Percentiles rank a stretch among this genome's conserved stretches.
Evolutionary conservation across 35 echinoderm and acorn worm genomes (phyloP).

Genomic region (Anneissia japonica): DNA sequence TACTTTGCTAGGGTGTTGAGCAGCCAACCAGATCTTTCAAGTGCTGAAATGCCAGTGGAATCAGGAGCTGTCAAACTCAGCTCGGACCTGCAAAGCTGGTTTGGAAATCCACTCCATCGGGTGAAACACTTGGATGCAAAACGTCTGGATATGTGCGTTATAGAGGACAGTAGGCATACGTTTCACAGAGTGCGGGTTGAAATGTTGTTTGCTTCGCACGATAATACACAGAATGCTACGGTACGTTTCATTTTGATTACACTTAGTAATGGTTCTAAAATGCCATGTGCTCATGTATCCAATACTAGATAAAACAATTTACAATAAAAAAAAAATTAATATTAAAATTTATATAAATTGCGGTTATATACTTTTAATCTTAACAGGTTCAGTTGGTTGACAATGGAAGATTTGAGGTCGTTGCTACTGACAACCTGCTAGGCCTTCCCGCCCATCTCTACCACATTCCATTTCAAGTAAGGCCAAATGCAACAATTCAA

Average conservation of each 20-base stretch:
- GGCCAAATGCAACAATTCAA: too few relatives aligned
- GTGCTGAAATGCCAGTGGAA: constrained; percentile 2
- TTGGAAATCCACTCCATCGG: constrained; percentile 17
- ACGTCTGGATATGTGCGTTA: constrained; percentile 31
- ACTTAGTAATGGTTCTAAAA: too few relatives aligned
- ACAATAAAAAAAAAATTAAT: too few relatives aligned
- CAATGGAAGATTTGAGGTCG: constrained; percentile 39
- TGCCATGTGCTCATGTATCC: too few relatives aligned
- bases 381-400: constrained; percentile 81
- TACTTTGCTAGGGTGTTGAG: constrained; percentile 71
- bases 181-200: constrained; percentile 39
- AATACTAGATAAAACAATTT: too few relatives aligned
- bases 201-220: constrained; percentile 2
- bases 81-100: constrained; percentile 42
- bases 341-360: too few relatives aligned
- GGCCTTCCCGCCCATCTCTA: constrained; percentile 51
- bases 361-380: background rate
- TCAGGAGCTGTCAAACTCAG: constrained; percentile 25
- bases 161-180: constrained; percentile 24
- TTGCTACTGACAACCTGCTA: constrained; percentile 50
- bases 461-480: constrained; percentile 79
- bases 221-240: background rate
- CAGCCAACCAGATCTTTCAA: constrained; percentile 32
- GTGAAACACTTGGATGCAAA: background rate
- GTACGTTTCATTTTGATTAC: too few relatives aligned